Percentiles rank a stretch among this genome's conserved stretches.
These are phyloP conservation scores for Bombus impatiens DNA, from an alignment of 1,140 invertebrate genomes.

Conservation along the genomic window DNA sequence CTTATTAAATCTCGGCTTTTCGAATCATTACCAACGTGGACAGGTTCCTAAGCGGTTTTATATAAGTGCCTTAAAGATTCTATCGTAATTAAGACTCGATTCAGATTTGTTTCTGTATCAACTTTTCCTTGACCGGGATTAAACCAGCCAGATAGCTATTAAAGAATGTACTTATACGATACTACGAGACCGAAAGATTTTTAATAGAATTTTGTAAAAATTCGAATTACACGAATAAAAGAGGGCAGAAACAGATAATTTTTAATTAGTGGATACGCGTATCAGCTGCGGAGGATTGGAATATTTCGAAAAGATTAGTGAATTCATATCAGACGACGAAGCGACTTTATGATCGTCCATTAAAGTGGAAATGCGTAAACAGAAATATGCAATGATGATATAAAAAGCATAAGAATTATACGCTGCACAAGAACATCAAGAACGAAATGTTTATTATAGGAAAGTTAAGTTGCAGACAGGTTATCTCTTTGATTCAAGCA, in stretches of 20 bases:
- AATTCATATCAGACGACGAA: neutral
- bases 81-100: slow-evolving; percentile 2
- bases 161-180: neutral
- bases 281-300: neutral
- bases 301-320: neutral
- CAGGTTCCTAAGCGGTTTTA: neutral
- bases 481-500: no score
- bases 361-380: no score
- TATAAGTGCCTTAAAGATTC: neutral
- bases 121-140: neutral
- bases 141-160: neutral
- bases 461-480: no score
- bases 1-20: slow-evolving; percentile 47
- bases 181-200: no score
- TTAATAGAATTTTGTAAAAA: neutral
- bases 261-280: neutral
- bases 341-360: no score
- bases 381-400: no score
- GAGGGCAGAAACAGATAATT: neutral
- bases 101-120: neutral
- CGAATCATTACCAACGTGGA: neutral
- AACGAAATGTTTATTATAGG: no score
- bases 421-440: no score
- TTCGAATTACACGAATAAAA: neutral
- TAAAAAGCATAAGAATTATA: no score